Evolutionary conservation across 2,797 vertebrate species (phyloP).

Genomic region (Molossus alvarezi): DNA sequence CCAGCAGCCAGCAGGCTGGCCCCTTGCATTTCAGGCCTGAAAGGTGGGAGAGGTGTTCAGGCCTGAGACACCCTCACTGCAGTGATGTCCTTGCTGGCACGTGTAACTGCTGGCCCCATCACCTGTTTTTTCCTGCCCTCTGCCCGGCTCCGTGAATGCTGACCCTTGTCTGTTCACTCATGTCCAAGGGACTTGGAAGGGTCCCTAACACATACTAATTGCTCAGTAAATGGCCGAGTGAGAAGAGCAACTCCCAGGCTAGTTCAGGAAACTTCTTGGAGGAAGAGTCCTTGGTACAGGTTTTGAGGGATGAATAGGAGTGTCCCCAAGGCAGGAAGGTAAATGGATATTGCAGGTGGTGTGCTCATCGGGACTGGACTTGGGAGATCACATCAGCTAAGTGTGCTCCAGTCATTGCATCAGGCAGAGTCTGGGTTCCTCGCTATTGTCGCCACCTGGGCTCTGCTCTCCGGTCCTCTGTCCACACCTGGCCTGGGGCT

Average conservation of each 20-base stretch:
- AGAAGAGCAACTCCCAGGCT: neutral
- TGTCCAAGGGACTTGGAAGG: accelerated
- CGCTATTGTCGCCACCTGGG: neutral
- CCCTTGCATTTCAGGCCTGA: neutral
- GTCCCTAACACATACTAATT: neutral
- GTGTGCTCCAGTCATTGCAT: neutral
- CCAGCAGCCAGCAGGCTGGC: neutral
- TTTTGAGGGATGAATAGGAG: neutral
- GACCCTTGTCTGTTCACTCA: accelerated
- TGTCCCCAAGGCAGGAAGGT: neutral
- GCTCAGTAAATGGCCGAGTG: neutral
- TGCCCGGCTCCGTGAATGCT: neutral
- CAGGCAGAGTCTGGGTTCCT: too few species aligned
- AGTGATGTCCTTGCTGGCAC: neutral
- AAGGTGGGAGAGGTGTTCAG: too few species aligned
- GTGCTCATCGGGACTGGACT: accelerated
- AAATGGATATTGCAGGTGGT: accelerated
- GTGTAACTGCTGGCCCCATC: neutral
- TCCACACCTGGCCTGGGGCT: neutral
- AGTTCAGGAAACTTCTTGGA: neutral
- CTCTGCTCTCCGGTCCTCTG: neutral
- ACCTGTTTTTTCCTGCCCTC: neutral
- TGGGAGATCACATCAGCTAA: too few species aligned
- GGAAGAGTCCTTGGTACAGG: neutral
- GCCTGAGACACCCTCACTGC: neutral